phyloP scores from a whole-genome alignment of 2,888 invertebrate species.

The Tipula helvola region DNA sequence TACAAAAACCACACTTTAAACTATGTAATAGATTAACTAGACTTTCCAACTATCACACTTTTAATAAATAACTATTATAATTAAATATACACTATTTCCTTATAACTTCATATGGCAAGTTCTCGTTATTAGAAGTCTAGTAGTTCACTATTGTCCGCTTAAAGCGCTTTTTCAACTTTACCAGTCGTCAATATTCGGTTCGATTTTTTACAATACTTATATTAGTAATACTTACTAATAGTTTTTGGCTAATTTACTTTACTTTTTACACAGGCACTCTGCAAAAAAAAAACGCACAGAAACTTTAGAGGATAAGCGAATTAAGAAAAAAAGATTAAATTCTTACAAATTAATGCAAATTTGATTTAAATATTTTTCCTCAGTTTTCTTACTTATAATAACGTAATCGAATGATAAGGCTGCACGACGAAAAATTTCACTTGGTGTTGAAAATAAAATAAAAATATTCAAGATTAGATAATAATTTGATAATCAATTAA shows the following conservation, averaged over 20 bases:
- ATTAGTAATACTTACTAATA: too few species aligned
- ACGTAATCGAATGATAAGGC: not conserved
- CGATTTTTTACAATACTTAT: not conserved
- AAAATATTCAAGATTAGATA: not conserved
- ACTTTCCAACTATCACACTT: too few species aligned
- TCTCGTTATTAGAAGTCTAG: too few species aligned
- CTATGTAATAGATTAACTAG: too few species aligned
- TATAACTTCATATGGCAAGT: too few species aligned
- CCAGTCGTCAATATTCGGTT: too few species aligned
- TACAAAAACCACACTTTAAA: too few species aligned
- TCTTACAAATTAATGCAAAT: not conserved
- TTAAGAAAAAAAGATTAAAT: not conserved
- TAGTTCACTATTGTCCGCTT: too few species aligned
- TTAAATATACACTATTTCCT: too few species aligned
- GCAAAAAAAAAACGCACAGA: not conserved
- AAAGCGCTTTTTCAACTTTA: too few species aligned
- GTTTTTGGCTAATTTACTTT: not conserved
- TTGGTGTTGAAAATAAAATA: not conserved
- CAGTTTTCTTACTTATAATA: not conserved
- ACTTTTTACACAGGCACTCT: not conserved
- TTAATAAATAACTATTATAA: too few species aligned
- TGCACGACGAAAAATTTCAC: not conserved
- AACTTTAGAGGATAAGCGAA: not conserved
- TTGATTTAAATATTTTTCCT: not conserved
- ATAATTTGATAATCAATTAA: not conserved